Conservation (phyloP, 1,140 invertebrate genomes). For the Lepidurus couesii region DNA sequence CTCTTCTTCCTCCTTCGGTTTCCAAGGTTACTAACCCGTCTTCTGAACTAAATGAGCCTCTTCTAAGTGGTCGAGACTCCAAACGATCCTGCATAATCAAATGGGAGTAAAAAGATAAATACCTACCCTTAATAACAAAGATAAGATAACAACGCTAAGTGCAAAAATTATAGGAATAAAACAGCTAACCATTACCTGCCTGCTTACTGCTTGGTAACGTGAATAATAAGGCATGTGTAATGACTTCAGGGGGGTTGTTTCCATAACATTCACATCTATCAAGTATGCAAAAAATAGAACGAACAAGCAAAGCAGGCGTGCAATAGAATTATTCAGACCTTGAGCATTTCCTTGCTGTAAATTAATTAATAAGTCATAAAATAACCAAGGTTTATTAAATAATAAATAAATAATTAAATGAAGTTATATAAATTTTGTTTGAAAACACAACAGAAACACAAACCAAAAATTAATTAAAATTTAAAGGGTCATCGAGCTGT, state of each 20-base stretch:
- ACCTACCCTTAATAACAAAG: background rate
- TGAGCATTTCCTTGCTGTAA: too few relatives aligned
- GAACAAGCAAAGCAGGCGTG: background rate
- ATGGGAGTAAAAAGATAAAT: background rate
- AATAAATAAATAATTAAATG: too few relatives aligned
- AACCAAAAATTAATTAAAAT: too few relatives aligned
- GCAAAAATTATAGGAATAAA: background rate
- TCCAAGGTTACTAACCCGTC: constrained; percentile 15
- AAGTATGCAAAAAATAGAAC: background rate
- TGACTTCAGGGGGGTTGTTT: constrained; percentile 27
- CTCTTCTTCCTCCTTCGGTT: background rate
- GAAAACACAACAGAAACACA: too few relatives aligned
- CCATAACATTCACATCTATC: constrained; percentile 24
- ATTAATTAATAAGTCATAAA: too few relatives aligned
- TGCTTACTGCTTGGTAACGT: constrained; percentile 27
- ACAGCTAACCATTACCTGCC: constrained; percentile 25
- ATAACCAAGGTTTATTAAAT: too few relatives aligned
- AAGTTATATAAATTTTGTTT: too few relatives aligned
- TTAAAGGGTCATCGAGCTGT: too few relatives aligned
- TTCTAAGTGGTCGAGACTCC: constrained; percentile 25
- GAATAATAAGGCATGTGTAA: constrained; percentile 29
- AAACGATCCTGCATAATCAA: constrained; percentile 5
- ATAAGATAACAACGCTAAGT: too few relatives aligned
- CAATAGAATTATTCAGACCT: background rate
- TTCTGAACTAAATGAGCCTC: constrained; percentile 22